These are phyloP conservation scores for Coracias cyanogaster DNA, from an alignment of 2,797 vertebrate species.

Conservation along the genomic window DNA sequence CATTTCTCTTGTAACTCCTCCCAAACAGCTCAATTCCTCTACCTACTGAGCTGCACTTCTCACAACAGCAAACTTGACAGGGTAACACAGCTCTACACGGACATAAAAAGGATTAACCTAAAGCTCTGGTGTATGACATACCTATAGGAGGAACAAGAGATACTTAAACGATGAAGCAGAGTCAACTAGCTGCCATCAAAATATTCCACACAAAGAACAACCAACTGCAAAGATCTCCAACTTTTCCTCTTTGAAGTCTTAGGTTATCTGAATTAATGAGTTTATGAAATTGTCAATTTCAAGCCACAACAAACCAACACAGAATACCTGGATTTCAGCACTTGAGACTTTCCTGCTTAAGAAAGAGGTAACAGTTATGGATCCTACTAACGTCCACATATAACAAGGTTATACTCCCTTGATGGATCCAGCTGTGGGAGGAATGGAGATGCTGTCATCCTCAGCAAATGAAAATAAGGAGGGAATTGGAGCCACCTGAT, in stretches of 20 bases:
- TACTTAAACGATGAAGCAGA: not conserved
- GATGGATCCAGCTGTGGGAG: not conserved
- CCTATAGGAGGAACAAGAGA: not conserved
- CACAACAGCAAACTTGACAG: not conserved
- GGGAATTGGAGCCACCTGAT: not conserved
- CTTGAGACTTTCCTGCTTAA: not conserved
- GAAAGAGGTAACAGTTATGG: not conserved
- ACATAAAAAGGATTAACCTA: not conserved
- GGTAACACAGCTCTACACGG: not conserved
- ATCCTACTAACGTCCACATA: not conserved
- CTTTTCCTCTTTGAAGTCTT: not conserved
- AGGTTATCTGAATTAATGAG: not conserved
- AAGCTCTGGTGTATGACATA: not conserved
- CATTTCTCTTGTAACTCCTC: accelerated
- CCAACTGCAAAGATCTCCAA: not conserved
- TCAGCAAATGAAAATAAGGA: not conserved
- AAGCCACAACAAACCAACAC: not conserved
- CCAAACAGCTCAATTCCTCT: not conserved
- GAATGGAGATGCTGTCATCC: not conserved
- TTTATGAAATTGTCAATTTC: not conserved
- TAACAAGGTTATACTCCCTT: not conserved
- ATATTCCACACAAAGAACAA: not conserved
- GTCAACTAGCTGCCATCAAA: not conserved
- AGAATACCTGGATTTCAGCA: not conserved
- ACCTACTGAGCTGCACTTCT: not conserved